Conservation (phyloP, 2,113 vertebrate species). For the Corvus hawaiiensis region DNA sequence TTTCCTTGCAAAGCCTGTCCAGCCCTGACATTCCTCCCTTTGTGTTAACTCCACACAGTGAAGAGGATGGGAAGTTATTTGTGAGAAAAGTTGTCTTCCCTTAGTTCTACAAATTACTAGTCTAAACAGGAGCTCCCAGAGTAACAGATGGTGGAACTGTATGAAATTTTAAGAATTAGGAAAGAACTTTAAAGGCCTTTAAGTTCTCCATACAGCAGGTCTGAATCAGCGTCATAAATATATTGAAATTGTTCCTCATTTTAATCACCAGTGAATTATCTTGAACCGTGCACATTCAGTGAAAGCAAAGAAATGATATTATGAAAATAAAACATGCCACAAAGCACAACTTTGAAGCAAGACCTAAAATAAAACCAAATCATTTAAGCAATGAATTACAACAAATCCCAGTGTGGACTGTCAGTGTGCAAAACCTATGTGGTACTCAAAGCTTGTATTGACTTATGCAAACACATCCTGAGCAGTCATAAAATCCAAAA, state of each 20-base stretch:
- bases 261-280: not conserved
- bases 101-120: not conserved
- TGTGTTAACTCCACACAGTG: not conserved
- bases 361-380: accelerated
- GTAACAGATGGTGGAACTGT: not conserved
- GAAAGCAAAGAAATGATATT: not conserved
- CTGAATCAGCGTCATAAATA: not conserved
- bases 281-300: not conserved
- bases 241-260: not conserved
- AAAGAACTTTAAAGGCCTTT: not conserved
- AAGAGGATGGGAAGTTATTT: not conserved
- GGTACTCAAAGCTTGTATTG: not conserved
- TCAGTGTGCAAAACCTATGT: not conserved
- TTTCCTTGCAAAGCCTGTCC: not conserved
- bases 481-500: not conserved
- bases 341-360: not conserved
- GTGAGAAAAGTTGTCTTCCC: not conserved
- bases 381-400: not conserved
- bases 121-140: not conserved
- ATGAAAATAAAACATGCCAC: not conserved
- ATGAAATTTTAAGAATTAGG: not conserved
- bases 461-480: not conserved
- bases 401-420: not conserved
- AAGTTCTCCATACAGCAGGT: not conserved
- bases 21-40: not conserved